Evolutionary conservation across 2,113 vertebrate species (phyloP), one percentile per base, ranked within the genome.

Genomic region (Xiphophorus hellerii): DNA sequence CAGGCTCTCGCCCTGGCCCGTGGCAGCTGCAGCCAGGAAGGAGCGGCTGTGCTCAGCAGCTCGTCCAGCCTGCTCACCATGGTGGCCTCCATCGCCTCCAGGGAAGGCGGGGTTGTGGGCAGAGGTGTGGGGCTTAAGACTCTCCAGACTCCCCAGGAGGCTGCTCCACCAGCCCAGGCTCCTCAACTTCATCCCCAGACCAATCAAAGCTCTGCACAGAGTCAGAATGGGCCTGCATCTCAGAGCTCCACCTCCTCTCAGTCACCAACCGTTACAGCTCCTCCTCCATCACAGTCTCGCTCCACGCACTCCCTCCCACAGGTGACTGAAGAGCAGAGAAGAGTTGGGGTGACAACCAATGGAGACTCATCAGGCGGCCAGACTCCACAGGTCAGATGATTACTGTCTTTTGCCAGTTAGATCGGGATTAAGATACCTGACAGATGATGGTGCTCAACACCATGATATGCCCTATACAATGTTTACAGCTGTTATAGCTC

Each of bases 1-100:
- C 96, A 98, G 74, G 96, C 97, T 0, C 81, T 98, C 82, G 96
- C 97, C 1, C 81, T 97, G 84, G 94, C 96, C 63, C 92, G 93
- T 1, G 87, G 78, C 44, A 90, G 79, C 87, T 93, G 91, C 72
- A 64, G 82, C 71, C 93, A 90, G 33, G 92, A 93, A 6, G 92
- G 89, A 0, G 54, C 83, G 1, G 70, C 78, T 3, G 75, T 84
- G 17, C 83, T 82, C 69, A 82, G 76, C 81, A 86, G 94, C 66
- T 96, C 96, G 1, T 84, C 92, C 74, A 87, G 87, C 76, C 78
- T 92, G 65, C 91, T 93, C 69, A 91, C 92, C 71, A 91, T 93
- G 92, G 92, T 93, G 81, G 92, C 93, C 0, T 92, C 93, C 29
- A 82, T 93, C 31, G 89, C 96, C 74, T 2, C 90, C 74, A 85